These are phyloP conservation scores for Bathynomus jamesi DNA, from an alignment of 1,140 invertebrate genomes.

Conservation along the genomic window DNA sequence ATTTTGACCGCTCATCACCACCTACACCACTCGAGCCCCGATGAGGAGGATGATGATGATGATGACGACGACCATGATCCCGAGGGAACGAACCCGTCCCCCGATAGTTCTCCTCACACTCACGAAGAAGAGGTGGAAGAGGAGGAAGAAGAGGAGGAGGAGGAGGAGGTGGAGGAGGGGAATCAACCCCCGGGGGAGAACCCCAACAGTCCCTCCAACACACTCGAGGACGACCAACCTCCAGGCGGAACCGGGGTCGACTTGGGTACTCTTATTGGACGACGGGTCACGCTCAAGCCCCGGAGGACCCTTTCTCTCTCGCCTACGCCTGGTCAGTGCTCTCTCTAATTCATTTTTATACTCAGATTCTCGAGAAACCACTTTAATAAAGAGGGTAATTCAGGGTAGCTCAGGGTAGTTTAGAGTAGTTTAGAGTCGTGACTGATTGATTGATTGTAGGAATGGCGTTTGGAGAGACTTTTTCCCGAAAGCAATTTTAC, in stretches of 20 bases:
- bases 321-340: constrained; percentile 27
- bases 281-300: constrained; percentile 30
- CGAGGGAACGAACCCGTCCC: too few species aligned
- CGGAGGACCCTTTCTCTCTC: constrained; percentile 31
- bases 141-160: constrained; percentile 11
- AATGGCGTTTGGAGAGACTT: too few species aligned
- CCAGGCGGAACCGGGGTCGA: constrained; percentile 24
- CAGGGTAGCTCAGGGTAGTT: too few species aligned
- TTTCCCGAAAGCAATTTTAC: too few species aligned
- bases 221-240: constrained; percentile 14
- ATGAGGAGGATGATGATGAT: not conserved
- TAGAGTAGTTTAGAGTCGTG: too few species aligned
- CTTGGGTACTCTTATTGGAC: constrained; percentile 26
- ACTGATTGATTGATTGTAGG: too few species aligned
- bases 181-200: not conserved
- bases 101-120: too few species aligned
- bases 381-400: too few species aligned
- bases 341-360: too few species aligned
- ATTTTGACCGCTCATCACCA: not conserved
- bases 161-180: constrained; percentile 5
- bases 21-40: constrained; percentile 5
- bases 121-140: too few species aligned
- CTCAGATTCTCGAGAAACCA: too few species aligned
- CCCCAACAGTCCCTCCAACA: constrained; percentile 1
- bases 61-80: not conserved